phyloP scores from a whole-genome alignment of 2,113 vertebrate species.

The Python bivittatus region DNA sequence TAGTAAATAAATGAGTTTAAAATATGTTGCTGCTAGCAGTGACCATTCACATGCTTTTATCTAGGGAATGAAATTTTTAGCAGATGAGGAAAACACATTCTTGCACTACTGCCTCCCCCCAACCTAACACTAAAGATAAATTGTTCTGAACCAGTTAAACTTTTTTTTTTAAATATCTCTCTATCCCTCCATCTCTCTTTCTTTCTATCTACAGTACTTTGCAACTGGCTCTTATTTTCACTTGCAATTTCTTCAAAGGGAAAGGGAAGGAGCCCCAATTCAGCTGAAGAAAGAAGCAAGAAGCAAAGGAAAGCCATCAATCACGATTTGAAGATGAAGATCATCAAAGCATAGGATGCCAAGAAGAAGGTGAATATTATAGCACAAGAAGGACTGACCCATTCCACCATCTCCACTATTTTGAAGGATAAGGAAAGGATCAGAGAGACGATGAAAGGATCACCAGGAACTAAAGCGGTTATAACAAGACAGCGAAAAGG shows the following conservation, averaged over 20 bases:
- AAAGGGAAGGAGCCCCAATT: background rate
- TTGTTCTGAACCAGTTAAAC: background rate
- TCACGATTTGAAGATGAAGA: background rate
- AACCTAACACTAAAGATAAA: background rate
- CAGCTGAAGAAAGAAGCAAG: background rate
- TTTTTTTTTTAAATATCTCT: background rate
- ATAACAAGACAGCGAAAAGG: background rate
- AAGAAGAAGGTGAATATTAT: background rate
- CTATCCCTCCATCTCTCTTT: background rate
- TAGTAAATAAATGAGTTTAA: background rate
- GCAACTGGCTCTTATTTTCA: background rate
- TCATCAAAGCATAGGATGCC: background rate
- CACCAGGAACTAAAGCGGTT: background rate
- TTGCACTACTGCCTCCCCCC: background rate
- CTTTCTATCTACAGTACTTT: background rate
- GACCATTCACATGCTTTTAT: background rate
- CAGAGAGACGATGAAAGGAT: background rate
- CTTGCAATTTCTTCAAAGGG: background rate
- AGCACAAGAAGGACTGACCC: background rate
- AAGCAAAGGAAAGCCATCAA: background rate
- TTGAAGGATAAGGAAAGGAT: background rate
- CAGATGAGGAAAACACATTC: background rate
- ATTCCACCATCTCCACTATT: background rate
- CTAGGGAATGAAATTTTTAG: background rate
- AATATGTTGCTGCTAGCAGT: background rate